Base-by-base conservation (phyloP, 2,888 invertebrate genomes). In the Stenchaetothrips biformis region DNA sequence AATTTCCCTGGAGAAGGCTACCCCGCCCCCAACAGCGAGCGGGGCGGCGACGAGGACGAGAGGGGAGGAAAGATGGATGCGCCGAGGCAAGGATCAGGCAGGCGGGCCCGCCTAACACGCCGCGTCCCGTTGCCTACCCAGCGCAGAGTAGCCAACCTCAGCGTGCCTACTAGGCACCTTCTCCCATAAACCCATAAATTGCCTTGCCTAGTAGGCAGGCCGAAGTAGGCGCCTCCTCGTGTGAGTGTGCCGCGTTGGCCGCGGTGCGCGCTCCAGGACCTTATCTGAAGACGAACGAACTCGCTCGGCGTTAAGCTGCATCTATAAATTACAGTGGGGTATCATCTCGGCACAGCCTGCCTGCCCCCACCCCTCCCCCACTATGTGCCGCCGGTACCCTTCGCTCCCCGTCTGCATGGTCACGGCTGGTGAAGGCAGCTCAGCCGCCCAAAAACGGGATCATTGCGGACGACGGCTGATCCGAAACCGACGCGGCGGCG, bases 1-100 rank as follows among this genome's bases (percentile, higher is more conserved):
- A 74, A 74, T 74, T 74, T 74, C 67, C 67, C 67, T 74, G 21
- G 67, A 74, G 67, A 25, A 74, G 67, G 67, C 25, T 25, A 16
- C 59, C 37, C 37, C 37, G 4, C 37, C 37, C 37, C 37, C 37
- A 37, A 4, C 37, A 37, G 37, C 37, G 37, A 1, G 37, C 37
- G 4, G 37, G 37, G 37, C 4, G 37, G 37, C 37, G 37, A 37
- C 37, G 37, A 37, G 4, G 1, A 2, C 2, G 37, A 37, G 37
- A 2, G 37, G 37, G 37, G 37, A 2, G 37, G 37, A 37, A 37
- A 37, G 37, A 37, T 37, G 37, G 37, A 37, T 37, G 37, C 37
- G 37, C 37, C 37, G 2, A 37, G 37, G 37, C 37, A 53, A 2
- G 53, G 53, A 16, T 9, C 53, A 53, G 53, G 53, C 53, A 53